These are phyloP conservation scores for Peromyscus leucopus DNA, from an alignment of 2,113 vertebrate genomes.

Conservation along the genomic window DNA sequence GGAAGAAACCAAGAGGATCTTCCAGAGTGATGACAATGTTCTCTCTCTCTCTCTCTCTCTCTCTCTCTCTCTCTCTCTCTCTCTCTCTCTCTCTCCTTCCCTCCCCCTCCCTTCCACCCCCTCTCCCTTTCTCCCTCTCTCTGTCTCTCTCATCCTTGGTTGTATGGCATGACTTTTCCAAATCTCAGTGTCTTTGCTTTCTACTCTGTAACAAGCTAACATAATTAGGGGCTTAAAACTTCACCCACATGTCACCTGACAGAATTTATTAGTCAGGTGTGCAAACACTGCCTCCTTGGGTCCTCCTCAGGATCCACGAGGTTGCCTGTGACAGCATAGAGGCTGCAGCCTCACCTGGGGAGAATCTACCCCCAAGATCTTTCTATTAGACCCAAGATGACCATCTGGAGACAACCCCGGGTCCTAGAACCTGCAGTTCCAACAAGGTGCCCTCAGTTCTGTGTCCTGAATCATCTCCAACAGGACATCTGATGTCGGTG, in stretches of 20 bases:
- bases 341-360: neutral
- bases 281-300: fast-evolving
- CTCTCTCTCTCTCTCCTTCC: neutral
- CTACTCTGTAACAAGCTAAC: neutral
- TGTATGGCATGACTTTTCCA: neutral
- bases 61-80: neutral
- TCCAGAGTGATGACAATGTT: neutral
- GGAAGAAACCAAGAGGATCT: neutral
- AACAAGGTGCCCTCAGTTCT: too few relatives aligned
- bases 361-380: neutral
- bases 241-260: neutral
- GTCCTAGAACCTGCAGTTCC: neutral
- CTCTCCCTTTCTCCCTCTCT: neutral
- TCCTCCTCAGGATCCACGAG: neutral
- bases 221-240: neutral
- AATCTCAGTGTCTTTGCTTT: neutral
- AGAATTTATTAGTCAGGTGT: neutral
- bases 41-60: neutral
- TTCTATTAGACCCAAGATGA: neutral
- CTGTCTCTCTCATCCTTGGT: neutral
- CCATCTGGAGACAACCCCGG: neutral
- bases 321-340: neutral
- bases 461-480: neutral
- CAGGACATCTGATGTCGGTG: fast-evolving
- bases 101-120: neutral